Base-by-base conservation (phyloP, 1,140 invertebrate genomes). In the Polypedilum vanderplanki region DNA sequence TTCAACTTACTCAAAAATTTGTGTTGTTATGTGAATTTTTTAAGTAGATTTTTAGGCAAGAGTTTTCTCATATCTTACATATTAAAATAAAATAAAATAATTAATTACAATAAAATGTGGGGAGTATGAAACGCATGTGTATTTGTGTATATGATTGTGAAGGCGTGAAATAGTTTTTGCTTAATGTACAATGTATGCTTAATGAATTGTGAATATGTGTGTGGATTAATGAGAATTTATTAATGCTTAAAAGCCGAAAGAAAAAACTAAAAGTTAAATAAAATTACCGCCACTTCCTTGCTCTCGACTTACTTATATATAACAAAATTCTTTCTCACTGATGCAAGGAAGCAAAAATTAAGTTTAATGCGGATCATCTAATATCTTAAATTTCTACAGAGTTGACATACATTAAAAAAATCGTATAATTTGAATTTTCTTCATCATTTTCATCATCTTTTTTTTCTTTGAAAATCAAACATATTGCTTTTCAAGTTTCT, bases 401-500 rank as follows among this genome's bases (percentile, higher is more conserved):
- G 20, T 18, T 70, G 65, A 20, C 20, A 9, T 70, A 17, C 64
- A 7, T 67, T 20, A 2, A 67, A 70, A 57, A 57, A 57, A 12
- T 57, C 12, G 12, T 57, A n/a, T 57, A n/a, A 57, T n/a, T 57
- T 57, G 46, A 57, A 57, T n/a, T 57, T 33, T 33, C 24, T 33
- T 33, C 24, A 5, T 5, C 24, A 33, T 33, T 33, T 33, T 33
- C 24, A 33, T 33, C 24, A 5, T 33, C 24, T 33, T 33, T 5
- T 33, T 5, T 33, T 17, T 57, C 46, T 1, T 17, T 12, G 10
- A 57, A 57, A 15, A 17, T 17, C 18, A 18, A 70, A 20, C 17
- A 20, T 70, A 70, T 70, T 70, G 65, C 65, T 70, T 20, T 70
- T 70, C 65, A 18, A 22, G 46, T 57, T 70, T 70, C 20, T 18